Percentiles rank a stretch among this genome's conserved stretches.
Evolutionary conservation across 2,888 invertebrate species (phyloP).

Genomic region (Octonoba sinensis): DNA sequence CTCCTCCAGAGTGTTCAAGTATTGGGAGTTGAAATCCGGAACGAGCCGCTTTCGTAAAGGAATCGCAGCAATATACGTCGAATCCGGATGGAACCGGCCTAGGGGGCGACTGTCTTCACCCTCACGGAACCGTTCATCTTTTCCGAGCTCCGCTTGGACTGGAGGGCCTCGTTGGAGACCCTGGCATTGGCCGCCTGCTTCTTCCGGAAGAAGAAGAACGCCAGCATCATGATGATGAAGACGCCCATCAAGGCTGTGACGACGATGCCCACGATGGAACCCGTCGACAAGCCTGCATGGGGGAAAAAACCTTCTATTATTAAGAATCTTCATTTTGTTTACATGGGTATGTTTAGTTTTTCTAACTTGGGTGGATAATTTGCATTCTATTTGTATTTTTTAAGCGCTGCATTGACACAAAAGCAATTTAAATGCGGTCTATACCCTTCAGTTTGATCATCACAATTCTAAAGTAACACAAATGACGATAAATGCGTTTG

Average conservation of each 20-base stretch:
- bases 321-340: no score
- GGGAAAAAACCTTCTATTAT: background rate
- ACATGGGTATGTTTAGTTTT: no score
- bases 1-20: no score
- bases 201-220: constrained; percentile 66
- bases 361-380: no score
- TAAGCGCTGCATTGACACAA: no score
- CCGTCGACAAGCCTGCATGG: constrained; percentile 61
- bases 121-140: constrained; percentile 46
- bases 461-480: no score
- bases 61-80: background rate
- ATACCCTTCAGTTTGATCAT: no score
- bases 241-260: constrained; percentile 66
- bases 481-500: no score
- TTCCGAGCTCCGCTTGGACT: constrained; percentile 24
- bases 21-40: no score
- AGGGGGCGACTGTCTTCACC: constrained; percentile 50
- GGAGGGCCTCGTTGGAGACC: constrained; percentile 54
- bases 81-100: background rate
- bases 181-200: constrained; percentile 55
- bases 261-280: constrained; percentile 65
- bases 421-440: no score
- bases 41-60: no score
- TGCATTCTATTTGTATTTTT: no score
- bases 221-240: constrained; percentile 65